Evolutionary conservation across 2,113 vertebrate genomes (phyloP), one percentile per base, ranked within the genome.

Genomic region (Mungos mungo): DNA sequence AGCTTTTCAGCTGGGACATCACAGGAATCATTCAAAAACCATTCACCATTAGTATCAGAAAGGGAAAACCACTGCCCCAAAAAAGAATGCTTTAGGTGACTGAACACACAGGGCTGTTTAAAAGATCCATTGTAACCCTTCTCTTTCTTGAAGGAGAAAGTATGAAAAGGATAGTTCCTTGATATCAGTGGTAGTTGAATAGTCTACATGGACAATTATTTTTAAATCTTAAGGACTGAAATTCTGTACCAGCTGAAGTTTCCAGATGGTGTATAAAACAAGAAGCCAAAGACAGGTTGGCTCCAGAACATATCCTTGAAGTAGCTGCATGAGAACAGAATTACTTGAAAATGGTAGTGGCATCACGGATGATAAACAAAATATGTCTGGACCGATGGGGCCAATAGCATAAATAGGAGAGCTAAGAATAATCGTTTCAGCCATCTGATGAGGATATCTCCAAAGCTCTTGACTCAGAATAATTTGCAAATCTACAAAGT

Each of bases 231-330:
- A 35, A 74, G 8, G 38, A 54, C 84, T 93, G 82, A 96, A 93
- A 68, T 97, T 92, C 16, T 96, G 9, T 72, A 80, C 2, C 47
- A 96, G 74, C 60, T 79, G 15, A 92, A 74, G 25, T 86, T 92
- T 93, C 84, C 87, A 95, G 93, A 96, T 94, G 93, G 72, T 35
- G 3, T 92, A 66, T 82, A 92, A 91, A 96, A 60, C 25, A 93
- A 29, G 33, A 96, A 95, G 45, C 65, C 82, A 95, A 72, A 96
- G 54, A 74, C 19, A 96, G 79, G 3, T 12, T 71, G n/a, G 23
- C 33, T 77, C 69, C 69, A 69, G 35, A 96, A n/a, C 45, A 38
- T 79, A 45, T 84, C 47, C 14, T 63, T 94, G 80, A 96, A 90
- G 84, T 35, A 80, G 29, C 3, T 79, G 1, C 88, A 65, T 82